Percentiles rank a stretch among this genome's conserved stretches.
phyloP scores from a whole-genome alignment of 2,888 invertebrate species.

The Xiphydria camelus region DNA sequence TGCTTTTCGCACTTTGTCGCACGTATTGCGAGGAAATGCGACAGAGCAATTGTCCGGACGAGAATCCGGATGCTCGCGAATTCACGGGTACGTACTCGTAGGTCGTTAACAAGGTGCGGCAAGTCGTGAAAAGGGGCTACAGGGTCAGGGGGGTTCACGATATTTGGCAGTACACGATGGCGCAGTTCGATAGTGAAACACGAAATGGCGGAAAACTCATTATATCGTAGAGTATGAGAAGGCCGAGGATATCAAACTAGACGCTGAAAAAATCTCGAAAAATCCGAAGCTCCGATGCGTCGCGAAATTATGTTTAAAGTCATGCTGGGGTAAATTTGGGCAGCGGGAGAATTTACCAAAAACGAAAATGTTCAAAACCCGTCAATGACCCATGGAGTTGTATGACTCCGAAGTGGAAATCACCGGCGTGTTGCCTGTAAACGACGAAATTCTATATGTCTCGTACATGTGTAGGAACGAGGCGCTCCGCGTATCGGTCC shows the following conservation, averaged over 20 bases:
- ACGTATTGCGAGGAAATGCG: no score
- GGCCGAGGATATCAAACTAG: not conserved
- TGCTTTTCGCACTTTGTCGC: no score
- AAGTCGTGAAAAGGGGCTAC: no score
- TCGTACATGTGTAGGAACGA: conserved; percentile 25
- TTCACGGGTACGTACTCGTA: no score
- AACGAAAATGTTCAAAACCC: not conserved
- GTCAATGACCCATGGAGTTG: not conserved
- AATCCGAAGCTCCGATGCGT: conserved; percentile 33
- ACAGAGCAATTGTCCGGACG: no score
- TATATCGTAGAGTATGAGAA: conserved; percentile 21
- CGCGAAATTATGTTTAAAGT: conserved; percentile 36
- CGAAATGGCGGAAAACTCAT: no score
- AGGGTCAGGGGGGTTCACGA: no score
- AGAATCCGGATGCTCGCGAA: no score
- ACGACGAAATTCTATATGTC: conserved; percentile 23
- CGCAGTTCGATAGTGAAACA: no score
- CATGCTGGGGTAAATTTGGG: conserved; percentile 40
- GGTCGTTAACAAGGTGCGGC: no score
- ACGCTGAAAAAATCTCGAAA: conserved; percentile 18
- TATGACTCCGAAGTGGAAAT: conserved; percentile 18
- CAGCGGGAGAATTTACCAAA: conserved; percentile 24
- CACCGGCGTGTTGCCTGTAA: conserved; percentile 14
- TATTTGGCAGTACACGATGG: no score
- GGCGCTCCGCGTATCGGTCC: conserved; percentile 10